These are phyloP conservation scores for Danaus melanippus DNA, from an alignment of 1,140 invertebrate genomes.

Conservation along the genomic window DNA sequence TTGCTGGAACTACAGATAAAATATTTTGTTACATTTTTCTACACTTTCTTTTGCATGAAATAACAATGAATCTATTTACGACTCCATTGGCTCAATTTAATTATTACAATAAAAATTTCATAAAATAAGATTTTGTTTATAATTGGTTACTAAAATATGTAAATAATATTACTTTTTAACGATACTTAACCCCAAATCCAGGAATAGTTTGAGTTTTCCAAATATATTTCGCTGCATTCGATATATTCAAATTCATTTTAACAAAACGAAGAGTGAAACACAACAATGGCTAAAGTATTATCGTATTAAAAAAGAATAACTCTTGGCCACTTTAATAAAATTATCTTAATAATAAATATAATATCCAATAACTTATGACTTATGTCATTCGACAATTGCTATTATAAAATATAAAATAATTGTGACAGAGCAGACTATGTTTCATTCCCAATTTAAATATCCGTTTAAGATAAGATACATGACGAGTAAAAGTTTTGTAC, in stretches of 20 bases:
- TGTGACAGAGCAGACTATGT: no score
- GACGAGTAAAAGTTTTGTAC: no score
- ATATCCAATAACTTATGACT: no score
- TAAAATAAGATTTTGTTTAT: not conserved
- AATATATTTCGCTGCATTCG: conserved; percentile 42
- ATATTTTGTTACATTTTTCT: not conserved
- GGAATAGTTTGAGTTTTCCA: conserved; percentile 51
- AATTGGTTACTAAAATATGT: not conserved
- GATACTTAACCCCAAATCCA: conserved; percentile 48
- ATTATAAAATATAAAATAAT: no score
- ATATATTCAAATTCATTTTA: conserved; percentile 53
- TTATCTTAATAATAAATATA: no score
- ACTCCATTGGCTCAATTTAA: not conserved
- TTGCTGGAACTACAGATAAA: conserved; percentile 72
- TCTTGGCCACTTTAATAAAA: no score
- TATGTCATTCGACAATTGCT: no score
- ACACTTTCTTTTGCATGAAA: not conserved
- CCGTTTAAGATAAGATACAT: no score
- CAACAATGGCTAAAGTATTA: not conserved
- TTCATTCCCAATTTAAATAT: no score
- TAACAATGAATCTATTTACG: not conserved
- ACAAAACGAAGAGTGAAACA: not conserved
- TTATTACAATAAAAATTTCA: not conserved
- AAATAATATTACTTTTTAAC: not conserved
- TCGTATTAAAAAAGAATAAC: no score